phyloP scores from a whole-genome alignment of 2,113 vertebrate genomes.

The Oceanodroma tethys region DNA sequence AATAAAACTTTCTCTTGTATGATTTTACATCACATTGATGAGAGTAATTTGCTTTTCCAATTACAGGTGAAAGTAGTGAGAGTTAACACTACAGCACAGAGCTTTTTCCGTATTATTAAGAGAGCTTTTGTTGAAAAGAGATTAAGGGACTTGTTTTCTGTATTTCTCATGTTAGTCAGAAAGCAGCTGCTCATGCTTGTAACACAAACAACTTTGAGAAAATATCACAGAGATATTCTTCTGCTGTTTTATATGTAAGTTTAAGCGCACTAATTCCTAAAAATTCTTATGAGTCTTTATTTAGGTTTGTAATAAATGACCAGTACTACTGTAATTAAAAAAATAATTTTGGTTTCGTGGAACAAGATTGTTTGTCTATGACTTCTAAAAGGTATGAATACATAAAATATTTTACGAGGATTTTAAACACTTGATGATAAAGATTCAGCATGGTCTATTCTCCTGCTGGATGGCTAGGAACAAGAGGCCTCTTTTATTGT shows the following conservation, averaged over 20 bases:
- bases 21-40: background rate
- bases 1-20: background rate
- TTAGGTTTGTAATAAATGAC: background rate
- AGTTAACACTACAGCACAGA: background rate
- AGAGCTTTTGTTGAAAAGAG: background rate
- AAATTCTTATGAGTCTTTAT: background rate
- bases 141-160: background rate
- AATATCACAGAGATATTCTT: background rate
- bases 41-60: background rate
- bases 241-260: background rate
- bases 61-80: background rate
- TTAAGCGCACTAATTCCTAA: background rate
- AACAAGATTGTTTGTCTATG: background rate
- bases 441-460: background rate
- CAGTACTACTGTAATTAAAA: background rate
- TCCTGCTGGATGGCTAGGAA: constrained; percentile 25
- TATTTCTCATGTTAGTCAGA: background rate
- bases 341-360: background rate
- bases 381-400: background rate
- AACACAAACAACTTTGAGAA: background rate
- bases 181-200: background rate
- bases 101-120: background rate
- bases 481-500: constrained; percentile 44
- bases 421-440: background rate
- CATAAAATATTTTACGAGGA: background rate